Percentiles rank a stretch among this genome's conserved stretches.
Evolutionary conservation across 2,888 invertebrate genomes (phyloP).

Genomic region (Drosophila buzzatii): DNA sequence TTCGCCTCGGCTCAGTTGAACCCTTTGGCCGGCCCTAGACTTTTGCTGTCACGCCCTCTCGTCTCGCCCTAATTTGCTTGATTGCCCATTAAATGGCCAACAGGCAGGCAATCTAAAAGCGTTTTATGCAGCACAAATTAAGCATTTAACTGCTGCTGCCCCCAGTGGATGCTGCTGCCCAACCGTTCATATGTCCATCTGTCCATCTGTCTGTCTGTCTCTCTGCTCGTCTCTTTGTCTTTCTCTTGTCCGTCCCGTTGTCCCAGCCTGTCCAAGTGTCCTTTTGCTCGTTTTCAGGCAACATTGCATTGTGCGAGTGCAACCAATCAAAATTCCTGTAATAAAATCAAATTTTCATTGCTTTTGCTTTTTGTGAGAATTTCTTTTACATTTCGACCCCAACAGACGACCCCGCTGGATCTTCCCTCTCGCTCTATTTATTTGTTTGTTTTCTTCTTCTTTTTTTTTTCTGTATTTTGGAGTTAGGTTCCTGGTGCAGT

Average conservation of each 20-base stretch:
- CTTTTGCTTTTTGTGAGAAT: conserved; percentile 69
- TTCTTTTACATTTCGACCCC: conserved; percentile 56
- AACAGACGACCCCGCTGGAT: neutral
- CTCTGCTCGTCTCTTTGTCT: neutral
- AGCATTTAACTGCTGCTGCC: conserved; percentile 37
- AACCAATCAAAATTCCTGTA: conserved; percentile 78
- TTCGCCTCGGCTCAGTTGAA: neutral
- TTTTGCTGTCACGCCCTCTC: conserved; percentile 16
- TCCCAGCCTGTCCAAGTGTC: neutral
- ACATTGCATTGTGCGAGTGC: conserved; percentile 63
- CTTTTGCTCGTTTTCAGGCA: conserved; percentile 11
- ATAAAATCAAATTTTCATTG: conserved; percentile 80
- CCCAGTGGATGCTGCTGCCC: neutral
- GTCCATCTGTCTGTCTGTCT: neutral
- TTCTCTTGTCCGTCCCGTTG: neutral
- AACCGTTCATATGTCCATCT: too few relatives aligned
- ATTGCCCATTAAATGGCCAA: conserved; percentile 51
- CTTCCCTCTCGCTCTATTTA: neutral
- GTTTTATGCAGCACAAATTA: conserved; percentile 49
- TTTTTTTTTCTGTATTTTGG: conserved; percentile 3
- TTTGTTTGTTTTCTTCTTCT: conserved; percentile 34
- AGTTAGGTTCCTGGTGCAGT: conserved; percentile 22
- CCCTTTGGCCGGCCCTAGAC: neutral
- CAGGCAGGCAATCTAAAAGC: conserved; percentile 42
- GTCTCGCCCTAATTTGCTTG: conserved; percentile 43